Conservation (phyloP, 2,797 vertebrate genomes). For the Iguana delicatissima region DNA sequence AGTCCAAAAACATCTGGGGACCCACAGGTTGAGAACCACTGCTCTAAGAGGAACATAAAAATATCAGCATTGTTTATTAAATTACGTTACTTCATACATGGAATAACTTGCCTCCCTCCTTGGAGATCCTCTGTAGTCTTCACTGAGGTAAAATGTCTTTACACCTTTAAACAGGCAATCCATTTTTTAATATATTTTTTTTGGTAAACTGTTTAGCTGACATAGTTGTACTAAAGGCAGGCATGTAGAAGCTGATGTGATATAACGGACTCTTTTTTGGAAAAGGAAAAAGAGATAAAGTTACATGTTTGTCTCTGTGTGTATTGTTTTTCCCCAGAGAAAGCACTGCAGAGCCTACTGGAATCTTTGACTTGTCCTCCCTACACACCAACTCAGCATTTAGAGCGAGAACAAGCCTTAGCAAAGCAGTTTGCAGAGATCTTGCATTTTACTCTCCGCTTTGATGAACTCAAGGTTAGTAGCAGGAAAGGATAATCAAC, state of each 20-base stretch:
- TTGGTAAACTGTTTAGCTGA: neutral
- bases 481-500: neutral
- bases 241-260: neutral
- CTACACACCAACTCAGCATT: slow-evolving; percentile 94
- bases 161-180: neutral
- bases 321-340: slow-evolving; percentile 81
- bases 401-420: slow-evolving; percentile 96
- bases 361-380: slow-evolving; percentile 93
- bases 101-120: neutral
- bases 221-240: neutral
- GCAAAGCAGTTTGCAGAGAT: slow-evolving; percentile 99
- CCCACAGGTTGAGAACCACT: no score
- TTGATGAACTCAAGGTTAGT: slow-evolving; percentile 96
- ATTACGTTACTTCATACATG: neutral
- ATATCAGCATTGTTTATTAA: neutral
- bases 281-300: neutral
- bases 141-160: neutral
- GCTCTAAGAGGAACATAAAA: no score
- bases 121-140: neutral
- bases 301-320: slow-evolving; percentile 30
- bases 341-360: slow-evolving; percentile 92
- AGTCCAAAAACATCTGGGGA: no score
- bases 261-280: neutral
- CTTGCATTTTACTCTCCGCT: slow-evolving; percentile 97
- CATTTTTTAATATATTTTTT: neutral